Evolutionary conservation across 2,113 vertebrate genomes (phyloP).

Genomic region (Ellobius talpinus): DNA sequence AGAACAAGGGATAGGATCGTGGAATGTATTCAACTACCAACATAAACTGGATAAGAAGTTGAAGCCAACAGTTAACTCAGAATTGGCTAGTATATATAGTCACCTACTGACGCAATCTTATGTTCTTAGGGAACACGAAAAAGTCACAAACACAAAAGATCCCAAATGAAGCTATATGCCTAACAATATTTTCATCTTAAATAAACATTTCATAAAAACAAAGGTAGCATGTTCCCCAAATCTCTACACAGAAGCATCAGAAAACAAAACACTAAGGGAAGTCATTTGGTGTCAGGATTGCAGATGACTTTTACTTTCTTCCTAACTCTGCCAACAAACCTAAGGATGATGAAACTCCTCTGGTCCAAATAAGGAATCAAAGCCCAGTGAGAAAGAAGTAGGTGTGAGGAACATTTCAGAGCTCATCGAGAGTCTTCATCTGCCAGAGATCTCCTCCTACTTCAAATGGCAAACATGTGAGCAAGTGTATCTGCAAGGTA

Average conservation of each 20-base stretch:
- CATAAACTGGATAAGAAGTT: background rate
- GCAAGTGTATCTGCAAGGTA: background rate
- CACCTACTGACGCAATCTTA: background rate
- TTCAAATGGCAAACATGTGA: constrained; percentile 62
- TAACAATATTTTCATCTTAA: constrained; percentile 7
- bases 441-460: constrained; percentile 65
- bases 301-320: constrained; percentile 52
- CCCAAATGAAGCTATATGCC: background rate
- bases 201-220: background rate
- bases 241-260: background rate
- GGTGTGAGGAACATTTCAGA: constrained; percentile 63
- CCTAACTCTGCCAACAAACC: constrained; percentile 58
- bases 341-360: constrained; percentile 62
- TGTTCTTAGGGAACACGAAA: background rate
- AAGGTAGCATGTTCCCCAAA: background rate
- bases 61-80: background rate
- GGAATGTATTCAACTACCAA: background rate
- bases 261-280: constrained; percentile 33
- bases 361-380: constrained; percentile 64
- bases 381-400: constrained; percentile 68
- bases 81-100: background rate
- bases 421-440: constrained; percentile 16
- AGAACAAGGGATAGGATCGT: background rate
- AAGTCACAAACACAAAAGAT: background rate
- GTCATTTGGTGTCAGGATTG: constrained; percentile 24